phyloP scores from a whole-genome alignment of 2,113 vertebrate genomes.

The Synchiropus splendidus region DNA sequence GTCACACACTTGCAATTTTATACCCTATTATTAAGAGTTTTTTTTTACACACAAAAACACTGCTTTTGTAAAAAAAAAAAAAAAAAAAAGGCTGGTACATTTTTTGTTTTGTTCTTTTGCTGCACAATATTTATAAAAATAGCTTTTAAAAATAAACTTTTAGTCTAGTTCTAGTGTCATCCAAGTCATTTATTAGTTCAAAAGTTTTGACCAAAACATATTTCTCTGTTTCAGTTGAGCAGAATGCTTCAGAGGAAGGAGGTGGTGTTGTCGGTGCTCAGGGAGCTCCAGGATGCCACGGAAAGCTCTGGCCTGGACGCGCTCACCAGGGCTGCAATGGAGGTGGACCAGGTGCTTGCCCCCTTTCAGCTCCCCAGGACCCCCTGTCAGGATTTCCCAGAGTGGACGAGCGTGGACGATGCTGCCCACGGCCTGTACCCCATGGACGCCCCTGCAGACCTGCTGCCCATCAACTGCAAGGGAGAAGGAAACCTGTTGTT shows the following conservation, averaged over 20 bases:
- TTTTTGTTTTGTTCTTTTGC: too few species aligned
- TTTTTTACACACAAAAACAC: too few species aligned
- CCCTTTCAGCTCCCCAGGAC: constrained; percentile 70
- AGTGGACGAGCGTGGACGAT: constrained; percentile 75
- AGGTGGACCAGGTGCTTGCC: constrained; percentile 72
- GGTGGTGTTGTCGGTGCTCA: constrained; percentile 78
- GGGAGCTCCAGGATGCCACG: constrained; percentile 85
- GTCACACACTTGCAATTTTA: too few species aligned
- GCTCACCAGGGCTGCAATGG: constrained; percentile 69
- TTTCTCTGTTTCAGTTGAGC: constrained; percentile 3
- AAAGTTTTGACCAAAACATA: too few species aligned
- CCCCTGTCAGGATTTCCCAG: constrained; percentile 64
- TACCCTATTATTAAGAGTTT: too few species aligned
- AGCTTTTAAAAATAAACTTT: too few species aligned
- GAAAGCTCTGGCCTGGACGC: constrained; percentile 77
- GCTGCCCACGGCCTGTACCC: constrained; percentile 81
- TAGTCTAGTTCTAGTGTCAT: too few species aligned
- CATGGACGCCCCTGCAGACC: constrained; percentile 75
- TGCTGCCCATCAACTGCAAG: constrained; percentile 80
- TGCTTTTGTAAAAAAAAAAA: too few species aligned
- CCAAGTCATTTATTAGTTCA: too few species aligned
- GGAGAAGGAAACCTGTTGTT: constrained; percentile 87
- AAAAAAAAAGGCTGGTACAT: too few species aligned
- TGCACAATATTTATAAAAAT: too few species aligned
- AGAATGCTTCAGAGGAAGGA: constrained; percentile 81